Base-by-base conservation (phyloP, 2,113 vertebrate species). In the Plecotus auritus region DNA sequence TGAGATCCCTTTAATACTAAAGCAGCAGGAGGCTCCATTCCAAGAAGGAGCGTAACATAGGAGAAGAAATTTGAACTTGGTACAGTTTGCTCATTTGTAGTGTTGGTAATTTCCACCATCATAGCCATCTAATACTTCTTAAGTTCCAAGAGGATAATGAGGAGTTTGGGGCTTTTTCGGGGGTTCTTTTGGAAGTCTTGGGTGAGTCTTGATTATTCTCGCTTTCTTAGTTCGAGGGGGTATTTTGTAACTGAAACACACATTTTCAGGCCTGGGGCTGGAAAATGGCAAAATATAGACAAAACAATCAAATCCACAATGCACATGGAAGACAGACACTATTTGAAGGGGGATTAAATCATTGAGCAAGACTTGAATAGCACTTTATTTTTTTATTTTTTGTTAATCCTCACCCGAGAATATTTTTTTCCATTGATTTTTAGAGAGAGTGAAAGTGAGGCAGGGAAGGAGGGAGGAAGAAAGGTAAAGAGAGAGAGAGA, bases 201-300 rank as follows among this genome's bases (percentile, higher is more conserved):
- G 7, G 40, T 59, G 5, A 95, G 16, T 90, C 18, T 90, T 17
- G 35, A 4, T 72, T 47, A 69, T 22, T 70, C 22, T 14, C 47
- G 42, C 8, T 95, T 83, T 66, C 42, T 90, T 87, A 74, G 30
- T 49, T 54, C n/a, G 61, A 85, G 47, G 59, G 22, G 40, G 16
- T 47, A 76, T 92, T 97, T 95, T 18, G 35, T 45, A 70, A 47
- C 7, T 70, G 66, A 90, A 95, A 72, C 20, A 93, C 18, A 64
- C 23, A 61, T 73, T 73, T 94, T 51, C 23, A 51, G 8, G 59
- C 4, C 16, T 42, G 84, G 14, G 12, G 28, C n/a, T 89, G 35
- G 83, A 90, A 93, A 83, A 70, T 35, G 59, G 3, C 23, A 95
- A 87, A 23, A 54, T 42, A 73, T 9, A 78, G 23, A 85, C 49